Percentiles rank a stretch among this genome's conserved stretches.
Conservation (phyloP, 2,113 vertebrate genomes). For the Vimba vimba region DNA sequence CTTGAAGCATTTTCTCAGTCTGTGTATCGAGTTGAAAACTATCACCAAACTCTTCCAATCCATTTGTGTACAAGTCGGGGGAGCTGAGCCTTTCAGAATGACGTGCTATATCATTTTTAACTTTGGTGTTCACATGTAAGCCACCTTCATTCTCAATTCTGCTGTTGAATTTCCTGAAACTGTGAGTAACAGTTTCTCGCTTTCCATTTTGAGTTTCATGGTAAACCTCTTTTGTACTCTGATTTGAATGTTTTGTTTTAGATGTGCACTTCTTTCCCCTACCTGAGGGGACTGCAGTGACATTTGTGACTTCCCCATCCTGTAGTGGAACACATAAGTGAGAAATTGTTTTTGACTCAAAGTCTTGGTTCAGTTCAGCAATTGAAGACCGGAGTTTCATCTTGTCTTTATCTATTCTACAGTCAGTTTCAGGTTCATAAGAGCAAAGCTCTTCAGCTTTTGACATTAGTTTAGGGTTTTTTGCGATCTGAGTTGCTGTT, state of each 20-base stretch:
- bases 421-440: neutral
- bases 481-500: neutral
- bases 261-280: conserved; percentile 26
- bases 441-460: neutral
- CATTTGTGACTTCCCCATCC: neutral
- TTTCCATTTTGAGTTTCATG: conserved; percentile 30
- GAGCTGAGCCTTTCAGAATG: conserved; percentile 65
- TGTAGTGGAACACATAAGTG: neutral
- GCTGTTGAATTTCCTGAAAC: neutral
- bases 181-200: neutral
- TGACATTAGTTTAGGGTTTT: neutral
- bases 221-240: too few species aligned
- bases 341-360: neutral
- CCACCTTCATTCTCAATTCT: neutral
- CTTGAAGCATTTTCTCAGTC: conserved; percentile 87
- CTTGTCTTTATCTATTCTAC: neutral
- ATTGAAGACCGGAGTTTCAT: neutral
- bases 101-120: neutral
- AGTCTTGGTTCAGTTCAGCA: neutral
- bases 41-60: conserved; percentile 82
- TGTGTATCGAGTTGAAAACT: conserved; percentile 93
- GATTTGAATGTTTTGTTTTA: conserved; percentile 39
- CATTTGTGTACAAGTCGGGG: conserved; percentile 71
- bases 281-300: neutral
- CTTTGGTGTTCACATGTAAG: neutral